Conservation (phyloP, 2,113 vertebrate species). For the Tragelaphus strepsiceros region DNA sequence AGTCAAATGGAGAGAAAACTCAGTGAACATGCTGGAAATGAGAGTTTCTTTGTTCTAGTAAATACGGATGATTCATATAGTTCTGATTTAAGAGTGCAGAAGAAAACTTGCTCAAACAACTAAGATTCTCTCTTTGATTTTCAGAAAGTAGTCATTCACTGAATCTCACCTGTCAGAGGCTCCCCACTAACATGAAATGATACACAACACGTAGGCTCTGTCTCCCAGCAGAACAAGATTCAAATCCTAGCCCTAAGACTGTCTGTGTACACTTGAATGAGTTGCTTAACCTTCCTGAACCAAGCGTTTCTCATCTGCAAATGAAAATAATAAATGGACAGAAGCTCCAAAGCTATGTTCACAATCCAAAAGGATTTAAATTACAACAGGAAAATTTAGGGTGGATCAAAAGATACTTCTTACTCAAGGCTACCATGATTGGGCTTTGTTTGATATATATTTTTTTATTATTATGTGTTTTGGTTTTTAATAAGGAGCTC, state of each 20-base stretch:
- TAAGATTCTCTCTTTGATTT: neutral
- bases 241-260: neutral
- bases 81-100: neutral
- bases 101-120: neutral
- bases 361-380: neutral
- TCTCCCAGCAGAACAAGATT: neutral
- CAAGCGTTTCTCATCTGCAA: neutral
- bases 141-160: neutral
- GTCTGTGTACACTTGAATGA: neutral
- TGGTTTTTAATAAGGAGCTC: constrained; percentile 16
- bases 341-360: neutral
- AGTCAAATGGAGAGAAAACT: neutral
- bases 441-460: neutral
- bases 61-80: neutral
- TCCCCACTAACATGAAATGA: neutral
- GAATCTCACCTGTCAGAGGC: neutral
- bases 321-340: neutral
- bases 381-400: neutral
- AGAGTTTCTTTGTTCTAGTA: neutral
- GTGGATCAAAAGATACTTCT: neutral
- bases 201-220: neutral
- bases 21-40: neutral
- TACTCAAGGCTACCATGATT: neutral
- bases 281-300: neutral
- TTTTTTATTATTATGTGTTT: neutral